These are phyloP conservation scores for Mus musculus DNA, from an alignment of 2,113 vertebrate genomes.

Conservation along the genomic window DNA sequence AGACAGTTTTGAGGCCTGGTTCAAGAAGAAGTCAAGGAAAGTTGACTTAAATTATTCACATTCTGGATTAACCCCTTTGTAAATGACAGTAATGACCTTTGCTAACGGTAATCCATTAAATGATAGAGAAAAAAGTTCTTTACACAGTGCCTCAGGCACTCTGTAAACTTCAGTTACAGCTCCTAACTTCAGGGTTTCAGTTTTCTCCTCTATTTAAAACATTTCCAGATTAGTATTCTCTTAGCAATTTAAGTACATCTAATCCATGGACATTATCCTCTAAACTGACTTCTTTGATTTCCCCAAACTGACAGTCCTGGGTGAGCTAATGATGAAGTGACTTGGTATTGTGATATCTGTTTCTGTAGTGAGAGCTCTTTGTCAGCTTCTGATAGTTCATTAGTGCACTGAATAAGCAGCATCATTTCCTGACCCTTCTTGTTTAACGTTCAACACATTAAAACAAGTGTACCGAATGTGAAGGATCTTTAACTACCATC, in stretches of 20 bases:
- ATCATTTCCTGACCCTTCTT: not conserved
- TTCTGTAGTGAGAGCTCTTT: not conserved
- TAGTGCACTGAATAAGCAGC: not conserved
- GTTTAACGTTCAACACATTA: not conserved
- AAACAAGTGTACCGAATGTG: not conserved
- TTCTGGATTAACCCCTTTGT: conserved; percentile 25
- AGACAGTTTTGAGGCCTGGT: not conserved
- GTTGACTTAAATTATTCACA: conserved; percentile 26
- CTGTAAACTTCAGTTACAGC: conserved; percentile 41
- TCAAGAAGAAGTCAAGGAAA: not conserved
- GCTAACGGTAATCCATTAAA: conserved; percentile 30
- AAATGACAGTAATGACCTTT: conserved; percentile 19
- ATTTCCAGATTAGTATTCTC: conserved; percentile 23
- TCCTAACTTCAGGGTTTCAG: conserved; percentile 52
- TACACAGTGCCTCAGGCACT: not conserved
- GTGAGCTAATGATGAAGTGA: not conserved
- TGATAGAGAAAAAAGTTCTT: conserved; percentile 34
- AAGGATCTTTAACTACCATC: not conserved
- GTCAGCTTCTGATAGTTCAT: not conserved
- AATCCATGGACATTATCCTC: not conserved
- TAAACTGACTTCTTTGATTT: not conserved
- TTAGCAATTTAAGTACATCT: conserved; percentile 6
- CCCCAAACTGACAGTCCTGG: not conserved
- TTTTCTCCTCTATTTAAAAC: conserved; percentile 24
- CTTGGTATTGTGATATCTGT: not conserved